These are phyloP conservation scores for Drosophila koepferae DNA, from an alignment of 2,888 invertebrate species.

Conservation along the genomic window DNA sequence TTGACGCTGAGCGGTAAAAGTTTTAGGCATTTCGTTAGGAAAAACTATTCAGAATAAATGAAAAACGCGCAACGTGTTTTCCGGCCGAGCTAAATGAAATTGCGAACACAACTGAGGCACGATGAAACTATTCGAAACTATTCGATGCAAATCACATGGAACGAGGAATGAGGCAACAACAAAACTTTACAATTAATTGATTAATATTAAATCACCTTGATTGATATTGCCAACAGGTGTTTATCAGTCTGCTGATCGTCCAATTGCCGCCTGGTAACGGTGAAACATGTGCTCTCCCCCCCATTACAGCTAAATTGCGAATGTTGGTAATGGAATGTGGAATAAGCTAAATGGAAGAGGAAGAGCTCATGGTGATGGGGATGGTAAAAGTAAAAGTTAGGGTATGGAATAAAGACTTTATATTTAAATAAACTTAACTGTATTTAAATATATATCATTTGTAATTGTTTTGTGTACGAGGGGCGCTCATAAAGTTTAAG, in stretches of 20 bases:
- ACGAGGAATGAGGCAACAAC: neutral
- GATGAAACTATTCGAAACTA: slow-evolving; percentile 5
- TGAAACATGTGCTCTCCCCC: neutral
- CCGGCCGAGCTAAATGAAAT: slow-evolving; percentile 30
- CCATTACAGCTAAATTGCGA: neutral
- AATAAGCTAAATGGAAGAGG: neutral
- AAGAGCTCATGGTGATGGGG: neutral
- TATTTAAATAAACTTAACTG: neutral
- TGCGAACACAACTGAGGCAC: slow-evolving; percentile 31
- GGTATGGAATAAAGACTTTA: neutral
- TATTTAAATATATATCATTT: neutral
- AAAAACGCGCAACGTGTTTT: slow-evolving; percentile 16
- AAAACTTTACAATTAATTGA: slow-evolving; percentile 41
- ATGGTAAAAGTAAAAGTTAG: neutral
- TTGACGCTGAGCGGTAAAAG: slow-evolving; percentile 34
- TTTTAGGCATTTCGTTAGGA: slow-evolving; percentile 63
- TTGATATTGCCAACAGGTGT: slow-evolving; percentile 43
- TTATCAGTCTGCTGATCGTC: neutral
- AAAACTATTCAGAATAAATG: slow-evolving; percentile 22
- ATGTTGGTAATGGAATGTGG: neutral
- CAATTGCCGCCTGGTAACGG: slow-evolving; percentile 12
- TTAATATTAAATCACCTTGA: slow-evolving; percentile 46
- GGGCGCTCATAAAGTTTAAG: neutral
- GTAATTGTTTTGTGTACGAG: neutral
- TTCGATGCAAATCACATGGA: slow-evolving; percentile 7